Percentiles rank a stretch among this genome's conserved stretches.
phyloP scores from a whole-genome alignment of 2,797 vertebrate species.

The Pelochelys cantorii region DNA sequence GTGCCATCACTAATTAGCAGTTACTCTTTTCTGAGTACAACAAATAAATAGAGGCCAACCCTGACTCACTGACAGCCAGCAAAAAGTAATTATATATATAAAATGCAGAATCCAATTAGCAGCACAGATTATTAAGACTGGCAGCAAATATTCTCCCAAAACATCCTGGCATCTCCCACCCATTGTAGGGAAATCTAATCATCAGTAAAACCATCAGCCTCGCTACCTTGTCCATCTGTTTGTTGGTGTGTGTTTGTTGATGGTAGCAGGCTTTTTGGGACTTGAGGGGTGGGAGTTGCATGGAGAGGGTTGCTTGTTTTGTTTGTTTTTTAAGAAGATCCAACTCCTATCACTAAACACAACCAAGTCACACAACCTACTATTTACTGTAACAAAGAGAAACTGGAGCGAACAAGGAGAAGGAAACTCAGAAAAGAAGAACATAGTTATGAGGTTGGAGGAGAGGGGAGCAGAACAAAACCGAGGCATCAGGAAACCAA shows the following conservation, averaged over 20 bases:
- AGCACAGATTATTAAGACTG: slow-evolving; percentile 44
- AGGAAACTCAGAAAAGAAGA: background rate
- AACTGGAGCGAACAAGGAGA: background rate
- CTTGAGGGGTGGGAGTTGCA: too few species aligned
- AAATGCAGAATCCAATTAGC: slow-evolving; percentile 51
- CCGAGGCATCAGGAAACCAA: background rate
- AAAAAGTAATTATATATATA: slow-evolving; percentile 37
- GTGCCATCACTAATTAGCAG: slow-evolving; percentile 71
- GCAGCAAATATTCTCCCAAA: slow-evolving; percentile 50
- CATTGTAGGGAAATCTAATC: slow-evolving; percentile 40
- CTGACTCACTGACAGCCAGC: slow-evolving; percentile 41
- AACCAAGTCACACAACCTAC: background rate
- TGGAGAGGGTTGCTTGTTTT: background rate
- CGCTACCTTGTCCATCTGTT: background rate
- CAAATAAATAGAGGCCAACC: slow-evolving; percentile 71
- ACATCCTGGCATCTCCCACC: slow-evolving; percentile 36
- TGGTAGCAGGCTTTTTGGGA: background rate
- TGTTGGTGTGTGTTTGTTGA: background rate
- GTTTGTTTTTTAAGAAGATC: slow-evolving; percentile 5
- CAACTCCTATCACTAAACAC: slow-evolving; percentile 16
- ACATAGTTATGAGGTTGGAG: background rate
- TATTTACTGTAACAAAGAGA: slow-evolving; percentile 43
- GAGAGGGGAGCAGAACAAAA: background rate
- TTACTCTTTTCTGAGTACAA: slow-evolving; percentile 71
- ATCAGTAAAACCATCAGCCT: background rate